Conservation (phyloP, 2,797 vertebrate species). For the Buceros bicornis region DNA sequence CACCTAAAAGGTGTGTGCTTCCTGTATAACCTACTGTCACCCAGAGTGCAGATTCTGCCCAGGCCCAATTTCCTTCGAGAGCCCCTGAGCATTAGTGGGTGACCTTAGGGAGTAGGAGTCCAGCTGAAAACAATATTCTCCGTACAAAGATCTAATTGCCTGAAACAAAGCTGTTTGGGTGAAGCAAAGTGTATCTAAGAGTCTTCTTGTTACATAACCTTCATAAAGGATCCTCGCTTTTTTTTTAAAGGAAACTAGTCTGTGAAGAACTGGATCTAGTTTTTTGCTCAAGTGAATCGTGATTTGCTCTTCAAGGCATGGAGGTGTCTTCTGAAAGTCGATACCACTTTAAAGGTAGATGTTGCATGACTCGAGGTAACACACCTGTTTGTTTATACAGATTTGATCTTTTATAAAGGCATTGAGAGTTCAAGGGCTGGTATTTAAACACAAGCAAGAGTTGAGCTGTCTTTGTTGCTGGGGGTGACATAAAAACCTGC, state of each 20-base stretch:
- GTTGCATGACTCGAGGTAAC: background rate
- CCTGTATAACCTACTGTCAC: background rate
- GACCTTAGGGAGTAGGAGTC: background rate
- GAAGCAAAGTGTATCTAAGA: background rate
- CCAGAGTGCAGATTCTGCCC: background rate
- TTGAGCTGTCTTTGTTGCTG: background rate
- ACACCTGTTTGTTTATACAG: background rate
- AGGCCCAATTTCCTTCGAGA: background rate
- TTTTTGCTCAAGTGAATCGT: background rate
- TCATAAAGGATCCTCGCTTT: background rate
- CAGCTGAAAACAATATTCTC: background rate
- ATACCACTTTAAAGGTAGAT: background rate
- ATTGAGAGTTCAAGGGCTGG: background rate
- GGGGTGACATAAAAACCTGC: background rate
- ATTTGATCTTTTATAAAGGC: background rate
- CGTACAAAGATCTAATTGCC: background rate
- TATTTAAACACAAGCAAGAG: background rate
- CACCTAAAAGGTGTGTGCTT: background rate
- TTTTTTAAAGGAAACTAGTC: background rate
- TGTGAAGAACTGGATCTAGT: background rate
- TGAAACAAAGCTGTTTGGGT: background rate
- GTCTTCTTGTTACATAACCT: background rate
- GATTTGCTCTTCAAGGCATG: background rate
- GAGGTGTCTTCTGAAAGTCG: background rate
- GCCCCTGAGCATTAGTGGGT: background rate